Conservation (phyloP, 2,888 invertebrate genomes). For the Thymelicus acteon region DNA sequence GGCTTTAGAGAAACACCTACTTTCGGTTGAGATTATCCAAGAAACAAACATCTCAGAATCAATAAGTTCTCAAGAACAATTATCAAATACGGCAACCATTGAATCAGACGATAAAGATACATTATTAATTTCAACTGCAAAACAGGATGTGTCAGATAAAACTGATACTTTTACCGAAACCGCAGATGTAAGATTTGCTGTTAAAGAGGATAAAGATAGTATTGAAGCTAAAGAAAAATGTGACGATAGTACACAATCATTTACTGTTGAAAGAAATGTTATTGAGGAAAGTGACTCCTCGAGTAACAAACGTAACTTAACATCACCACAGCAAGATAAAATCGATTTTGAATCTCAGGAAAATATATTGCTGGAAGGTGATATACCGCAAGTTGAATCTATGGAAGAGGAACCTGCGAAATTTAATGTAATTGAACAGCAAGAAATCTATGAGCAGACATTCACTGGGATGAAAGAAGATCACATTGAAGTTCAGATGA, state of each 20-base stretch:
- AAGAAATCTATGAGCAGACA: too few species aligned
- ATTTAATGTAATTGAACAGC: too few species aligned
- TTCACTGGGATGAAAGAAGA: too few species aligned
- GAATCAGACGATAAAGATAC: background rate
- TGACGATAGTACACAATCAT: background rate
- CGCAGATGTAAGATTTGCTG: constrained; percentile 26
- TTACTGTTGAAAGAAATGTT: too few species aligned
- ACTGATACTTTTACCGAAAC: background rate
- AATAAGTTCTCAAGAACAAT: background rate
- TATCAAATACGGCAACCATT: background rate
- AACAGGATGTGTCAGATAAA: background rate
- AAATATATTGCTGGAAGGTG: too few species aligned
- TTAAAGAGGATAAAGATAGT: background rate
- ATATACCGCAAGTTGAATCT: too few species aligned
- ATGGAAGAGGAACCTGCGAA: too few species aligned
- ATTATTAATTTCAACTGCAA: background rate
- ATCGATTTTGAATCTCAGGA: too few species aligned
- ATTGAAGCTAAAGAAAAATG: constrained; percentile 29
- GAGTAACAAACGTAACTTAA: too few species aligned
- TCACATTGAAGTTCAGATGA: too few species aligned
- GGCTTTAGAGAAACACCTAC: background rate
- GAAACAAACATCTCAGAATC: background rate
- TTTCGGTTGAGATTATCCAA: background rate
- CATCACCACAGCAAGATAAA: too few species aligned
- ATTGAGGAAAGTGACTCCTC: too few species aligned